Base-by-base conservation (phyloP, 2,797 vertebrate species). In the Dendrocincla tyrannina region DNA sequence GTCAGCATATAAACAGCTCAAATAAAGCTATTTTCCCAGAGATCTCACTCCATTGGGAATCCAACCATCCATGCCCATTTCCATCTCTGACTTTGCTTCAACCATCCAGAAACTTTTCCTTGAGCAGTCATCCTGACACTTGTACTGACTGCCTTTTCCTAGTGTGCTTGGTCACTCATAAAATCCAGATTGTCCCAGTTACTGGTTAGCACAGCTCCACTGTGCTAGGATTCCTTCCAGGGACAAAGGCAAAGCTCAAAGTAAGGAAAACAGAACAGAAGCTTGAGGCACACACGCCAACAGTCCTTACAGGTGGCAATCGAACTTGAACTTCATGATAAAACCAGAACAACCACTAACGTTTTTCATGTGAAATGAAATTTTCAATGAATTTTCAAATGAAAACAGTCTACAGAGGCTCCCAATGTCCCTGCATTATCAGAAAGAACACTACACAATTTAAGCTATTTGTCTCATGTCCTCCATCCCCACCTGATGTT, bases 261-360 rank as follows among this genome's bases (percentile, higher is more conserved):
- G 18, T 41, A 59, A 77, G 35, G 14, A 81, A 86, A 62, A 28
- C 9, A 8, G 28, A 86, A 25, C 23, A 81, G 72, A 81, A 85
- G 19, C 33, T 13, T 58, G 23, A 60, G 14, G 17, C 17, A 52
- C 14, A 17, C 16, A 5, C 0, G 3, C 5, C 37, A 18, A 28
- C 3, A 23, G 9, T 17, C 44, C 35, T 55, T 83, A 32, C 5
- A 73, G 14, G 11, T 53, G 42, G 24, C 16, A 23, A 52, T 8
- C 0, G 0, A 76, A 41, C 24, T 41, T 35, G 37, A 20, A 62
- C 7, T 75, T 89, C 2, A 4, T 16, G 4, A 59, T 14, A 82
- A 85, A 89, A 88, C 6, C 7, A 77, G 9, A 74, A 17, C 6
- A 86, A 66, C 4, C 13, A 59, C 17, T 33, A 19, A 41, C 2